Evolutionary conservation across 30 jellyfish, hydroid and myxozoan species (phyloP).

Genomic region (Clytia hemisphaerica): DNA sequence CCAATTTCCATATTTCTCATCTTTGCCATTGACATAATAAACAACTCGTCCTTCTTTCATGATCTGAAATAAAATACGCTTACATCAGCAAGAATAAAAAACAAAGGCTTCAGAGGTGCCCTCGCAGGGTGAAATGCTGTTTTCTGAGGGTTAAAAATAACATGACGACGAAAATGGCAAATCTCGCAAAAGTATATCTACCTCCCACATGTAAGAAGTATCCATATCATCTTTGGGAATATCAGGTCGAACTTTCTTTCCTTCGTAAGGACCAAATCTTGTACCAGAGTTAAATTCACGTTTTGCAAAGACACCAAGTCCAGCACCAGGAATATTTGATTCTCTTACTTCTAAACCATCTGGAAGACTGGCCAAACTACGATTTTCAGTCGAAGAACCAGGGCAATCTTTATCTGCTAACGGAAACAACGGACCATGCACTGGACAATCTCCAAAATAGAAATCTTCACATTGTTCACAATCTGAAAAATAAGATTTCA

Average conservation of each 20-base stretch:
- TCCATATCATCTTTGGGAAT: conserved; percentile 50
- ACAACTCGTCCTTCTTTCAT: conserved; percentile 45
- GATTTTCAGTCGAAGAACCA: no score
- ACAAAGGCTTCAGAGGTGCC: no score
- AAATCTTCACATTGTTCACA: conserved; percentile 78
- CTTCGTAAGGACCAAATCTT: conserved; percentile 86
- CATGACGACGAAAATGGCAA: no score
- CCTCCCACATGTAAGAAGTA: conserved; percentile 93
- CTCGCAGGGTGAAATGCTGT: no score
- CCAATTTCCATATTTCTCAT: conserved; percentile 65
- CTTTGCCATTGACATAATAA: conserved; percentile 59
- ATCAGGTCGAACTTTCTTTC: conserved; percentile 49
- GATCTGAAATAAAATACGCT: conserved; percentile 47
- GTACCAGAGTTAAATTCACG: conserved; percentile 35
- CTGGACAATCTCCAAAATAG: conserved; percentile 80
- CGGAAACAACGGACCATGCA: conserved; percentile 77
- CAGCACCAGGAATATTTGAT: conserved; percentile 74
- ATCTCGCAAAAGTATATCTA: background rate
- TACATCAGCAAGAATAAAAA: no score
- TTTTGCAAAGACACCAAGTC: conserved; percentile 83
- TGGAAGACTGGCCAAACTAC: conserved; percentile 64
- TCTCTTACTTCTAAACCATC: conserved; percentile 49
- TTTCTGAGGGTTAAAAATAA: no score
- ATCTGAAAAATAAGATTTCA: conserved; percentile 50
- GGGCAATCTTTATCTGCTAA: conserved; percentile 34